Conservation (phyloP, 2,113 vertebrate genomes). For the Acanthochromis polyacanthus region DNA sequence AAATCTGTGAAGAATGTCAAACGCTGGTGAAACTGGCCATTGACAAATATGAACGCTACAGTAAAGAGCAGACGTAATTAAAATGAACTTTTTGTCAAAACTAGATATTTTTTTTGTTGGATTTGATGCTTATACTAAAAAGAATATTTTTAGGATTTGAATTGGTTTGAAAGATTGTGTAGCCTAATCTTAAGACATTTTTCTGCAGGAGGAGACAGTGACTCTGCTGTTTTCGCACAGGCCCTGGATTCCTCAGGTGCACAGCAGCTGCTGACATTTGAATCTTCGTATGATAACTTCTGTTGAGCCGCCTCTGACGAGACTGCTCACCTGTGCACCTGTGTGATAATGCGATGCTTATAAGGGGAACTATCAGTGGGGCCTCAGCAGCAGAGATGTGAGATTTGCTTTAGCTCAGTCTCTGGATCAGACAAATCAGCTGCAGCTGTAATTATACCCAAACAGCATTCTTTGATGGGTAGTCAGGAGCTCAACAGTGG, state of each 20-base stretch:
- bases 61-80: too few relatives aligned
- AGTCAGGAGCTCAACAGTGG: not conserved
- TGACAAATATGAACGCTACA: too few relatives aligned
- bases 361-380: not conserved
- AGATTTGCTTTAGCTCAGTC: not conserved
- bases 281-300: not conserved
- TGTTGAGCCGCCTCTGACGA: not conserved
- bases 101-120: too few relatives aligned
- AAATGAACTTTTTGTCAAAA: too few relatives aligned
- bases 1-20: too few relatives aligned
- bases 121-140: too few relatives aligned
- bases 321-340: constrained; percentile 20
- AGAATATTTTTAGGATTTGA: too few relatives aligned
- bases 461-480: too few relatives aligned
- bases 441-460: not conserved
- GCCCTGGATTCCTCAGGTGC: constrained; percentile 1
- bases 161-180: too few relatives aligned
- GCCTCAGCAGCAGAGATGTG: not conserved
- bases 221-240: constrained; percentile 22
- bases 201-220: constrained; percentile 21
- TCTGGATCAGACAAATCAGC: too few relatives aligned
- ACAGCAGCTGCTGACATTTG: constrained; percentile 6
- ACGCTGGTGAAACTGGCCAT: too few relatives aligned
- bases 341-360: not conserved
- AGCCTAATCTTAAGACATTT: too few relatives aligned